phyloP scores from a whole-genome alignment of 2,888 invertebrate species.

The Elaeidobius kamerunicus region DNA sequence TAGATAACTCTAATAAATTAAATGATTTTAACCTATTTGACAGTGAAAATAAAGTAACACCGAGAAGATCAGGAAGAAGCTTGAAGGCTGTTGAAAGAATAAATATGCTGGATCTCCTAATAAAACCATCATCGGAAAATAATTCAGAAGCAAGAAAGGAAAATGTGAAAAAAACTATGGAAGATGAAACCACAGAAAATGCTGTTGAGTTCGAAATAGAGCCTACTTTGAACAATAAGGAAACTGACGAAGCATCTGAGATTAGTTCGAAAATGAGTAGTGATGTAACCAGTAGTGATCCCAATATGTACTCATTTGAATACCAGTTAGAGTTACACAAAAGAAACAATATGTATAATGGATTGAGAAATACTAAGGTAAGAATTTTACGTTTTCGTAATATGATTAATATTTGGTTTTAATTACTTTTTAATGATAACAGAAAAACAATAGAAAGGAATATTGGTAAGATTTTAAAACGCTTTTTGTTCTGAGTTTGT shows the following conservation, averaged over 20 bases:
- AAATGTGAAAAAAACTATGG: slow-evolving; percentile 11
- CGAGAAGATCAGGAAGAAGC: slow-evolving; percentile 17
- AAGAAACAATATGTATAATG: slow-evolving; percentile 65
- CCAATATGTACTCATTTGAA: slow-evolving; percentile 41
- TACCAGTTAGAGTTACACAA: slow-evolving; percentile 45
- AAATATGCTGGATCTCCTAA: slow-evolving; percentile 2
- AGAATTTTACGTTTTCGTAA: no score
- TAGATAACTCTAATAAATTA: not conserved
- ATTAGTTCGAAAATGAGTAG: slow-evolving; percentile 43
- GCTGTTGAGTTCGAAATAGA: not conserved
- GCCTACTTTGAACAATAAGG: slow-evolving; percentile 2
- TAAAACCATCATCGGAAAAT: not conserved
- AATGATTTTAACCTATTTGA: not conserved
- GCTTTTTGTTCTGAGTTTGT: no score
- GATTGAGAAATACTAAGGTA: slow-evolving; percentile 64
- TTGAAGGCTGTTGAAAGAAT: slow-evolving; percentile 8
- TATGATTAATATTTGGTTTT: no score
- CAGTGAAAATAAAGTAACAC: not conserved
- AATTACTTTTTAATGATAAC: no score
- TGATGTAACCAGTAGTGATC: not conserved
- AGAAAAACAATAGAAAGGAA: no score
- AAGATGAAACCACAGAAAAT: slow-evolving; percentile 9
- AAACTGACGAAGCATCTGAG: slow-evolving; percentile 35
- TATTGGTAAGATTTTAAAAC: no score
- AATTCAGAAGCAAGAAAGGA: not conserved